Conservation (phyloP, 2,113 vertebrate genomes). For the Lethenteron reissneri region DNA sequence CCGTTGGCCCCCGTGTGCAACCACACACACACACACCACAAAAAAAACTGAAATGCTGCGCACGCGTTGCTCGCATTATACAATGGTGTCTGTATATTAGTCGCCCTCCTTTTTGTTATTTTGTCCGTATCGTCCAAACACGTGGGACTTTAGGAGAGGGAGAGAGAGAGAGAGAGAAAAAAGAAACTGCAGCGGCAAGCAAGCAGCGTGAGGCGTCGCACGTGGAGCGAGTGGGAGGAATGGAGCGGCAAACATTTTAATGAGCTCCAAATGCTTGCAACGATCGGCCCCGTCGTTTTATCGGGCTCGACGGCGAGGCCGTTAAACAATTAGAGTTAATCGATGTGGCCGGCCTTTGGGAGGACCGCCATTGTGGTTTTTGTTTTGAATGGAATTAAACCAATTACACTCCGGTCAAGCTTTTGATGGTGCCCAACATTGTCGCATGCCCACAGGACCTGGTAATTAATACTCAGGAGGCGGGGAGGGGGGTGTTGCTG, state of each 20-base stretch:
- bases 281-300: not conserved
- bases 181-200: too few relatives aligned
- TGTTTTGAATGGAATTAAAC: constrained; percentile 2
- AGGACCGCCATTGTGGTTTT: not conserved
- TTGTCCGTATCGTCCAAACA: too few relatives aligned
- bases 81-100: too few relatives aligned
- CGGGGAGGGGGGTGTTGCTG: too few relatives aligned
- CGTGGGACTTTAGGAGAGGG: too few relatives aligned
- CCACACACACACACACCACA: too few relatives aligned
- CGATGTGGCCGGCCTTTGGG: constrained; percentile 3
- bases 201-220: too few relatives aligned
- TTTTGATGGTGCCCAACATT: not conserved
- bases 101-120: too few relatives aligned
- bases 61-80: too few relatives aligned
- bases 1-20: not conserved
- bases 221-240: not conserved
- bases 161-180: too few relatives aligned
- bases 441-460: constrained; percentile 1
- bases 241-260: not conserved
- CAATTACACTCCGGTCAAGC: constrained; percentile 5
- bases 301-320: not conserved
- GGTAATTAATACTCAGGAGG: constrained; percentile 1
- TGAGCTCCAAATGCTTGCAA: constrained; percentile 4
- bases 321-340: constrained; percentile 7
- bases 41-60: too few relatives aligned